Evolutionary conservation across 2,888 invertebrate genomes (phyloP), one percentile per base, ranked within the genome.

Genomic region (Chalcosyrphus nemorum): DNA sequence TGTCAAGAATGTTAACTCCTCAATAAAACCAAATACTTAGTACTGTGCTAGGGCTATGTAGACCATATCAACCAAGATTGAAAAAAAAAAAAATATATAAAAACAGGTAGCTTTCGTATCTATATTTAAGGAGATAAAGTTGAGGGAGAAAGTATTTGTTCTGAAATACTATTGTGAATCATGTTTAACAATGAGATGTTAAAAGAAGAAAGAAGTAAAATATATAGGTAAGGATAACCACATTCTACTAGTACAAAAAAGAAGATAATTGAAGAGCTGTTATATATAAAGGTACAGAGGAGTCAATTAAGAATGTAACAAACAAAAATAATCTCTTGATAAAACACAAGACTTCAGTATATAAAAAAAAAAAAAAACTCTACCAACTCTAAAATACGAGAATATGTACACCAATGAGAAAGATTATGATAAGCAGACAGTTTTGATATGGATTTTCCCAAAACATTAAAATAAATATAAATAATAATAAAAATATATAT

Each of bases 371-470:
- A 66, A 15, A 27, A 15, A 59, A 59, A 72, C 71, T 82, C 77
- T 82, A 82, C 82, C 82, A 74, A 74, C 82, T 68, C 78, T 78
- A 35, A 61, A 15, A 54, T 35, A 78, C 13, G 17, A 50, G 24
- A 66, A 38, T 54, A 61, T 65, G 11, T 43, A 77, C 77, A 70
- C 38, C 35, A 47, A 70, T 47, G 54, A 9, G 45, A 43, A 65
- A 65, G 7, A 71, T 11, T 54, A 38, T 38, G 47, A 56, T 71
- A 78, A 71, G 77, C 70, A 77, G 56, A 74, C 52, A 27, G 32
- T 74, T 63, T 63, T 21, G 27, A 43, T 27, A 52, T 61, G 32
- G 57, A 57, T 38, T 24, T 71, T 47, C 24, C 19, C 17, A 59
- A 15, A 35, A 24, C n/a, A 19, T 21, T 7, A 61, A n/a, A 21